Percentiles rank a stretch among this genome's conserved stretches.
Evolutionary conservation across 1,140 invertebrate genomes (phyloP).

Genomic region (Parasteatoda tepidariorum): DNA sequence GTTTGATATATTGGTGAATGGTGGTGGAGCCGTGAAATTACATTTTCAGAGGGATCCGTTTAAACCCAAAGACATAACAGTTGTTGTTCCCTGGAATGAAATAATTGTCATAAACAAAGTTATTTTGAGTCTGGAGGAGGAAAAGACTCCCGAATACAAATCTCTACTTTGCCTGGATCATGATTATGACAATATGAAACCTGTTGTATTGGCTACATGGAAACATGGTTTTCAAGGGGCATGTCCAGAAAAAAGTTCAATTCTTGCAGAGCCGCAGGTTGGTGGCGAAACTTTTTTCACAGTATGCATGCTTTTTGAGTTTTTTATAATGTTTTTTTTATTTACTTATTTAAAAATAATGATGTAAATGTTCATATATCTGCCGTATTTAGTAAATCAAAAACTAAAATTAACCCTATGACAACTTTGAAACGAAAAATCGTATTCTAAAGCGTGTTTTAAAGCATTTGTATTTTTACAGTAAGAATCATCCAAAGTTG

Average conservation of each 20-base stretch:
- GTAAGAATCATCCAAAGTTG: too few species aligned
- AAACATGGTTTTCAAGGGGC: constrained; percentile 86
- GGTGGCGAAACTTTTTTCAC: too few species aligned
- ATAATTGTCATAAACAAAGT: constrained; percentile 88
- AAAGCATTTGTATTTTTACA: too few species aligned
- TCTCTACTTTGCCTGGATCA: constrained; percentile 78
- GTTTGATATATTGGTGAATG: constrained; percentile 98
- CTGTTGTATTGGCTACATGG: constrained; percentile 86
- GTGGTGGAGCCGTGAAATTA: constrained; percentile 97
- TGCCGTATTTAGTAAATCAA: too few species aligned
- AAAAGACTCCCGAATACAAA: constrained; percentile 43
- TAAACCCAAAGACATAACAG: constrained; percentile 77
- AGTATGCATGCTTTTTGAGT: too few species aligned
- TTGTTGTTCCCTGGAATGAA: constrained; percentile 95
- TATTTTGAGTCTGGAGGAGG: constrained; percentile 79
- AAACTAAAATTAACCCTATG: too few species aligned
- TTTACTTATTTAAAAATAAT: too few species aligned
- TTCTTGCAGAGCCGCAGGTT: constrained; percentile 89
- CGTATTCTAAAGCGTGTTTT: too few species aligned
- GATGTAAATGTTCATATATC: too few species aligned
- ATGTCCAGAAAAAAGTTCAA: constrained; percentile 78
- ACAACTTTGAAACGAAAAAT: too few species aligned
- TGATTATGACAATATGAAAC: constrained; percentile 80
- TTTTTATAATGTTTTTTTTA: too few species aligned
- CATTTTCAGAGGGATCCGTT: constrained; percentile 95